These are phyloP conservation scores for Sylvicola cinctus DNA, from an alignment of 2,888 invertebrate genomes.

Conservation along the genomic window DNA sequence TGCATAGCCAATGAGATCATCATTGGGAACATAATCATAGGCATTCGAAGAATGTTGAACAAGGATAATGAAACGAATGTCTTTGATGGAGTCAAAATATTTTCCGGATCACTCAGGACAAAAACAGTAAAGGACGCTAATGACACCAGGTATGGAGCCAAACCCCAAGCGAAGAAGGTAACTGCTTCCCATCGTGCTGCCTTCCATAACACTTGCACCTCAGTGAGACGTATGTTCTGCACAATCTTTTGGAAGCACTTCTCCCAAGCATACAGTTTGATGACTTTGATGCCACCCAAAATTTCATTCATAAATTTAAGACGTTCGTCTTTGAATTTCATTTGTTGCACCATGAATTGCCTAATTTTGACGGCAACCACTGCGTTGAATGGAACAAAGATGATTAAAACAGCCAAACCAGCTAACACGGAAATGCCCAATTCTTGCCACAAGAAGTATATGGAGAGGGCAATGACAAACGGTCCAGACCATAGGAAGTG, in stretches of 20 bases:
- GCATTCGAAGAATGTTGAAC: constrained; percentile 93
- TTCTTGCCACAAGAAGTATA: constrained; percentile 68
- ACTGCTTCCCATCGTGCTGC: constrained; percentile 78
- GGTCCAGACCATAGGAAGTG: constrained; percentile 87
- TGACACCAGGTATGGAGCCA: constrained; percentile 84
- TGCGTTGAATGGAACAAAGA: constrained; percentile 78
- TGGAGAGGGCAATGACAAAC: constrained; percentile 62
- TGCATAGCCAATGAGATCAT: no score
- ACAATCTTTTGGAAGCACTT: constrained; percentile 80
- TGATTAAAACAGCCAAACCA: constrained; percentile 71
- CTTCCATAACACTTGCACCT: constrained; percentile 72
- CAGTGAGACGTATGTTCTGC: constrained; percentile 65
- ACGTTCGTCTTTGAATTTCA: constrained; percentile 85
- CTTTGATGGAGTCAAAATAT: constrained; percentile 69
- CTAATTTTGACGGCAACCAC: constrained; percentile 62
- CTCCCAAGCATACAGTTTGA: constrained; percentile 92
- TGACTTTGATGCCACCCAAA: constrained; percentile 74
- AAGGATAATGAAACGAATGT: constrained; percentile 94
- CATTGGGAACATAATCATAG: constrained; percentile 57
- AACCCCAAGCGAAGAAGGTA: constrained; percentile 84
- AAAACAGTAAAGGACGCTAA: constrained; percentile 79
- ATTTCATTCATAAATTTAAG: constrained; percentile 89
- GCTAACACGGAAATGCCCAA: constrained; percentile 75
- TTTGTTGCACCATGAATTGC: constrained; percentile 70
- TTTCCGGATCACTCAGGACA: constrained; percentile 63